Evolutionary conservation across 1,140 invertebrate species (phyloP).

Genomic region (Diachasmimorpha longicaudata): DNA sequence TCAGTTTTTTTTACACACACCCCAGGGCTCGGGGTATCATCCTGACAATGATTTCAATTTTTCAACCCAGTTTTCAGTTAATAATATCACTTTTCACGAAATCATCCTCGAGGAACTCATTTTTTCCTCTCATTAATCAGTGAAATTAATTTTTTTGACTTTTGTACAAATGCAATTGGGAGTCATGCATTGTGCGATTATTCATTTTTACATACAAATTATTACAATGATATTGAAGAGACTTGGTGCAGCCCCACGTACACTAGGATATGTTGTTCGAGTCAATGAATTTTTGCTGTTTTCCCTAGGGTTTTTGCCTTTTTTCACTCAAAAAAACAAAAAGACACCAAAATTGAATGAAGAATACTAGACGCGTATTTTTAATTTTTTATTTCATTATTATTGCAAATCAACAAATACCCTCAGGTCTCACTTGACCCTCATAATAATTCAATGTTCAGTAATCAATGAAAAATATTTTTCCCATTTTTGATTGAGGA

Average conservation of each 20-base stretch:
- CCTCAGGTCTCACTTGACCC: no score
- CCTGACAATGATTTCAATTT: neutral
- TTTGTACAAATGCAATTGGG: neutral
- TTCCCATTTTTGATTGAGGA: no score
- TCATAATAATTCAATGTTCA: no score
- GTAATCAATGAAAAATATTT: no score
- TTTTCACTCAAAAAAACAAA: no score
- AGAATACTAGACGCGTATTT: no score
- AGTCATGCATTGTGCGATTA: neutral
- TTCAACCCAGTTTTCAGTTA: neutral
- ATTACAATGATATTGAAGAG: constrained; percentile 24
- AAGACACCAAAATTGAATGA: no score
- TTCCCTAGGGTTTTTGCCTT: no score
- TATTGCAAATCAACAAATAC: no score
- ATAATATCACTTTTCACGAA: neutral
- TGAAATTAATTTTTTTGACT: neutral
- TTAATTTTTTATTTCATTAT: no score
- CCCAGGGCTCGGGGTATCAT: no score
- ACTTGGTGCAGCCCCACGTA: constrained; percentile 45
- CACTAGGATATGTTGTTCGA: constrained; percentile 61
- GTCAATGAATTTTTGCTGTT: constrained; percentile 42
- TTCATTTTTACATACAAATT: constrained; percentile 18
- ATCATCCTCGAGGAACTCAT: neutral
- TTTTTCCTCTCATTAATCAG: neutral
- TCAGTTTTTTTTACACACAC: no score